These are phyloP conservation scores for Eilema griseolum DNA, from an alignment of 2,888 invertebrate genomes.

Conservation along the genomic window DNA sequence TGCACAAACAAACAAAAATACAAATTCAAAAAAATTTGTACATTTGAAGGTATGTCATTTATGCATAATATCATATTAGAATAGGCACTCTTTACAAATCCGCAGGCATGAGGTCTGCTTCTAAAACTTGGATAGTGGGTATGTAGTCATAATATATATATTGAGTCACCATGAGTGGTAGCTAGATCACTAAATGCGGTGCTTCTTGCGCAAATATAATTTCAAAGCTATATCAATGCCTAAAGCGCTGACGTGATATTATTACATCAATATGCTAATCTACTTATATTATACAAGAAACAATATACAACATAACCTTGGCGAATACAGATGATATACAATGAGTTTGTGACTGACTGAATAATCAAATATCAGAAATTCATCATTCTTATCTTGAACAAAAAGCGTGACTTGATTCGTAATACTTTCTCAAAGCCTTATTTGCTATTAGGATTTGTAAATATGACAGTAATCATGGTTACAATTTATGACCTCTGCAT, in stretches of 20 bases:
- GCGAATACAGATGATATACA: not conserved
- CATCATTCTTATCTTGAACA: not conserved
- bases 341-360: not conserved
- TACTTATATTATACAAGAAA: not conserved
- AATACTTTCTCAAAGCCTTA: not conserved
- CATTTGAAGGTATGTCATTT: no score
- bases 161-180: not conserved
- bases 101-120: not conserved
- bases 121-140: no score
- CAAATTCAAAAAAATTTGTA: no score
- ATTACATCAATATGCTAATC: slow-evolving; percentile 7
- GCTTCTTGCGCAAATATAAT: not conserved
- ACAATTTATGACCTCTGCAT: not conserved
- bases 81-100: not conserved
- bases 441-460: not conserved
- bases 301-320: not conserved
- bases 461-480: not conserved
- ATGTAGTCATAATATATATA: not conserved
- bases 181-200: not conserved
- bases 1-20: no score
- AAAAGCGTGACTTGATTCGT: slow-evolving; percentile 10
- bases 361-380: slow-evolving; percentile 6
- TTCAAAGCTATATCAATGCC: not conserved
- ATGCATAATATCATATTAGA: no score
- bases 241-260: slow-evolving; percentile 10